Evolutionary conservation across 2,888 invertebrate genomes (phyloP), one percentile per base, ranked within the genome.

Genomic region (Gryllus longicercus): DNA sequence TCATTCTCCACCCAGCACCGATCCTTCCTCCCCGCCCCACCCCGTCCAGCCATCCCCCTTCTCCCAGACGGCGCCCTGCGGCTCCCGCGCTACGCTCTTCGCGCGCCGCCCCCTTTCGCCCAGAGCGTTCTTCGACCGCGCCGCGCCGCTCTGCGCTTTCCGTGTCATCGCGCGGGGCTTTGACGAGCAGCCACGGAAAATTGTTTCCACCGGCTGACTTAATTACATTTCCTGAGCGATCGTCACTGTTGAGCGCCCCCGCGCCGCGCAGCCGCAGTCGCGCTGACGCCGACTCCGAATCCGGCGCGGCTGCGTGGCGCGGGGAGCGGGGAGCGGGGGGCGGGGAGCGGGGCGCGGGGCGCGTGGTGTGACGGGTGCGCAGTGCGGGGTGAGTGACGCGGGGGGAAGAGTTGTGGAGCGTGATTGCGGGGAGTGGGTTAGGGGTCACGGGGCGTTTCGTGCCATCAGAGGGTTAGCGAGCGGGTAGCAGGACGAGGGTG

Each of bases 161-260:
- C 63, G 63, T 63, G 63, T 63, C 63, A 63, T 63, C 63, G 63
- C 63, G n/a, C 63, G 5, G n/a, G 63, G 16, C 63, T 63, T 63
- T 63, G 63, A 63, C n/a, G 63, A 63, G 63, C n/a, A 63, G 63
- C 63, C 16, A 63, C 63, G 63, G 63, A 63, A 63, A 63, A 63
- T 63, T 63, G 63, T 63, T 63, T 63, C 63, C 63, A 63, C 63
- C 63, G 63, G 63, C n/a, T 63, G 63, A 63, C 63, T 63, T 63
- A 63, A 63, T 63, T 63, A 63, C 63, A 63, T 63, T 63, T 63
- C 63, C 63, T 63, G 63, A 63, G n/a, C 63, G 63, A 63, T 63
- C 63, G 63, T 63, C 63, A 63, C 63, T 63, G 63, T 63, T 63
- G 63, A 63, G 63, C 63, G 63, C 63, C 63, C n/a, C 63, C 5